Conservation (phyloP, 53 echinoderm and acorn worm genomes). For the Arbacia lixula region DNA sequence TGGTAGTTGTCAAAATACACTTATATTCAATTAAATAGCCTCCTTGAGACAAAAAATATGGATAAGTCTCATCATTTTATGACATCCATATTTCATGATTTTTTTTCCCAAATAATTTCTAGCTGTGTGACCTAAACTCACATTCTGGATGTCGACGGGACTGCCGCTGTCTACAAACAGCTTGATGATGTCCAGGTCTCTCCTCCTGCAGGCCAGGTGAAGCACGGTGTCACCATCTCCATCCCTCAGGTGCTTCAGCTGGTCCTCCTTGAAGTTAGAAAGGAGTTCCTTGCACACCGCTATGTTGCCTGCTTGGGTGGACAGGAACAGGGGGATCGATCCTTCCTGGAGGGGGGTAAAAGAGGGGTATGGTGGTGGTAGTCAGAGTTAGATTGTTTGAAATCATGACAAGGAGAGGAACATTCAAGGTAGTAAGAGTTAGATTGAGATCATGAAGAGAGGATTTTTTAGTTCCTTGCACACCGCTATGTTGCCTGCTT, state of each 20-base stretch:
- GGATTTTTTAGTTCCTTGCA: slow-evolving; percentile 87
- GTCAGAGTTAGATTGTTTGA: neutral
- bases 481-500: slow-evolving; percentile 83
- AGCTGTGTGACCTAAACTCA: slow-evolving; percentile 38
- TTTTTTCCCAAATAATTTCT: neutral
- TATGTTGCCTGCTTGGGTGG: slow-evolving; percentile 79
- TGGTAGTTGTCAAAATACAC: too few relatives aligned
- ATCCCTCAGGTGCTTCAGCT: slow-evolving; percentile 57
- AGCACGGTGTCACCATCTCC: slow-evolving; percentile 81
- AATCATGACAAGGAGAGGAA: too few relatives aligned
- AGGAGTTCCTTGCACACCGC: slow-evolving; percentile 85
- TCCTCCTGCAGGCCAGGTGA: slow-evolving; percentile 84
- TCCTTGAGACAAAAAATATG: neutral
- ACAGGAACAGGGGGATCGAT: slow-evolving; percentile 80
- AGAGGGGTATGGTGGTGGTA: neutral
- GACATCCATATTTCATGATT: too few relatives aligned
- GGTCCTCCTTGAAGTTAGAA: slow-evolving; percentile 77
- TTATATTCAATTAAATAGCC: too few relatives aligned
- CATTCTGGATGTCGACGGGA: slow-evolving; percentile 82
- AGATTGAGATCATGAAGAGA: too few relatives aligned
- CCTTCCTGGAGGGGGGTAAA: slow-evolving; percentile 67
- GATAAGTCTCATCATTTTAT: neutral
- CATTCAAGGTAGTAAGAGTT: too few relatives aligned
- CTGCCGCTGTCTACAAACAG: slow-evolving; percentile 81
- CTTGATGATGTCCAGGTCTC: slow-evolving; percentile 83